Conservation (phyloP, 2,888 invertebrate species). For the Pristionchus arcanus region DNA sequence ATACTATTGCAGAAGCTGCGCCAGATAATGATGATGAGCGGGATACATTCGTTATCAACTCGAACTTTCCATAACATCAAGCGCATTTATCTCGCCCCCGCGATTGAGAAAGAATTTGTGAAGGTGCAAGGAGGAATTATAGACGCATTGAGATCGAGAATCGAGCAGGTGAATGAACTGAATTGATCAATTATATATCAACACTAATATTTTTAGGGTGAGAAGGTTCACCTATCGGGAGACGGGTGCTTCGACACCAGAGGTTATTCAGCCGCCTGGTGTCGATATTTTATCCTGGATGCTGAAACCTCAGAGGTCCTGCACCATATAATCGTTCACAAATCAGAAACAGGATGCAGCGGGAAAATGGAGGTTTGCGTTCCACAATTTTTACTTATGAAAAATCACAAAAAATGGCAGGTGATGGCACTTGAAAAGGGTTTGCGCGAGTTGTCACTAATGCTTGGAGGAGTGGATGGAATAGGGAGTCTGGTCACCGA, state of each 20-base stretch:
- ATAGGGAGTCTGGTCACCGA: neutral
- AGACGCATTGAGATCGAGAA: neutral
- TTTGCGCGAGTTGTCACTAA: no score
- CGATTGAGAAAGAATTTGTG: neutral
- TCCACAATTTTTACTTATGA: neutral
- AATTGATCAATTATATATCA: neutral
- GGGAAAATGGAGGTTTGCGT: neutral
- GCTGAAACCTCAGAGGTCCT: neutral
- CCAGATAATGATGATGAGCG: neutral
- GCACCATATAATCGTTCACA: neutral
- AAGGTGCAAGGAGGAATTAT: neutral
- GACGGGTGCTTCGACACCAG: conserved; percentile 21
- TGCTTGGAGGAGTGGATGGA: neutral
- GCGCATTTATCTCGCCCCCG: neutral
- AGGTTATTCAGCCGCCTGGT: neutral
- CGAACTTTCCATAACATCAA: neutral
- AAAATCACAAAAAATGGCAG: neutral
- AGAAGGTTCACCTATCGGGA: neutral
- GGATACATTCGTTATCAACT: neutral
- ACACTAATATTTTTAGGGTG: neutral
- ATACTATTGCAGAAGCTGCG: neutral
- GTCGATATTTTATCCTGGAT: neutral
- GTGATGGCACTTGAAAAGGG: neutral
- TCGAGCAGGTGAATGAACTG: neutral
- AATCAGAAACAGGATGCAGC: neutral